phyloP scores from a whole-genome alignment of 2,113 vertebrate genomes.

The Amazona guildingii region DNA sequence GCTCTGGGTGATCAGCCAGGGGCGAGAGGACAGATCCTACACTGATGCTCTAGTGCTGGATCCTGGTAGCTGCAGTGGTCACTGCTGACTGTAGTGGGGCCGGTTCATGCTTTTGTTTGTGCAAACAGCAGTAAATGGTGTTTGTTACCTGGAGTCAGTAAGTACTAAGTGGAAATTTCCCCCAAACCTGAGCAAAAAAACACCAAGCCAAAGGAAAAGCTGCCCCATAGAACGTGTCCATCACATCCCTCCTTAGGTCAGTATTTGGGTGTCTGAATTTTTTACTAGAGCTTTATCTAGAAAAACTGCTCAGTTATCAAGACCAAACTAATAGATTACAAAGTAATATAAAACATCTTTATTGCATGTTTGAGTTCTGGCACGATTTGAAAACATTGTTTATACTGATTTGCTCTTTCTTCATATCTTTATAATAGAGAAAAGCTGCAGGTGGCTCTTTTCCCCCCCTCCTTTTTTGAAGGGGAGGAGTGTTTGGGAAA shows the following conservation, averaged over 20 bases:
- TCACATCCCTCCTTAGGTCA: neutral
- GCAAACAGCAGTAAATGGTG: neutral
- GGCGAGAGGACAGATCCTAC: neutral
- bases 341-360: neutral
- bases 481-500: slow-evolving; percentile 15
- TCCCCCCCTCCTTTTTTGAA: neutral
- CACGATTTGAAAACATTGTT: neutral
- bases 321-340: neutral
- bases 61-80: neutral
- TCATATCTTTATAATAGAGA: neutral
- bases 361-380: neutral
- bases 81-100: neutral
- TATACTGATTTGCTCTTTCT: slow-evolving; percentile 9
- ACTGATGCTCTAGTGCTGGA: neutral
- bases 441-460: slow-evolving; percentile 24
- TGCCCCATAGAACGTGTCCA: fast-evolving
- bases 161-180: neutral
- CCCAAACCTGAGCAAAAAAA: neutral
- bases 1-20: neutral
- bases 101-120: neutral
- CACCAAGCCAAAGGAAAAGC: neutral
- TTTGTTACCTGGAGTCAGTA: neutral
- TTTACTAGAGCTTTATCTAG: neutral
- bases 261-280: neutral
- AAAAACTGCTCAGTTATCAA: neutral